Percentiles rank a stretch among this genome's conserved stretches.
These are phyloP conservation scores for Gallirallus australis DNA, from an alignment of 2,797 vertebrate species.

Conservation along the genomic window DNA sequence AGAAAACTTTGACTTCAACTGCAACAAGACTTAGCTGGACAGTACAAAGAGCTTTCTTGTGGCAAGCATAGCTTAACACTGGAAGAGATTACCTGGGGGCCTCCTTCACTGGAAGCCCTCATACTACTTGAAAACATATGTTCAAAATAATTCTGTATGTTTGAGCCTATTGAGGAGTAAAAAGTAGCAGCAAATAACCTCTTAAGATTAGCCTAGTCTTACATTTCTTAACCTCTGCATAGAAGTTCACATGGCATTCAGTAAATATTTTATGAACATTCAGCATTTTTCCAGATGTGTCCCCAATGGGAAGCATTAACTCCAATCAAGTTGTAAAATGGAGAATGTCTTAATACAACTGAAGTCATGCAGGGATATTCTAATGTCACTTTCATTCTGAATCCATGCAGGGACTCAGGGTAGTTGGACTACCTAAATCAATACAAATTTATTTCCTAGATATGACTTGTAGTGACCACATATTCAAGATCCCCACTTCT, in stretches of 20 bases:
- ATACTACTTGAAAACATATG: not conserved
- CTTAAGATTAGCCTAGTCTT: not conserved
- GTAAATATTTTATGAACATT: not conserved
- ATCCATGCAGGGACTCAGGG: not conserved
- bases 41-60: not conserved
- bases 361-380: not conserved
- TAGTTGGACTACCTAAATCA: not conserved
- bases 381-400: not conserved
- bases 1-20: not conserved
- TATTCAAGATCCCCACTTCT: not conserved
- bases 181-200: not conserved
- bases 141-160: not conserved
- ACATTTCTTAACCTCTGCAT: not conserved
- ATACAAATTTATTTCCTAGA: not conserved
- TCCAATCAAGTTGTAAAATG: not conserved
- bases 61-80: not conserved
- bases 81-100: not conserved
- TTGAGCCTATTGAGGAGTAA: not conserved
- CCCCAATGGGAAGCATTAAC: not conserved
- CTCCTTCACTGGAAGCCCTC: not conserved
- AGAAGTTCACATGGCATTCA: not conserved
- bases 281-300: not conserved
- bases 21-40: not conserved
- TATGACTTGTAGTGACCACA: not conserved
- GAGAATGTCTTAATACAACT: not conserved